Percentiles rank a stretch among this genome's conserved stretches.
These are phyloP conservation scores for Yoshiicerus persimilis DNA, from an alignment of 1,140 invertebrate species.

Conservation along the genomic window DNA sequence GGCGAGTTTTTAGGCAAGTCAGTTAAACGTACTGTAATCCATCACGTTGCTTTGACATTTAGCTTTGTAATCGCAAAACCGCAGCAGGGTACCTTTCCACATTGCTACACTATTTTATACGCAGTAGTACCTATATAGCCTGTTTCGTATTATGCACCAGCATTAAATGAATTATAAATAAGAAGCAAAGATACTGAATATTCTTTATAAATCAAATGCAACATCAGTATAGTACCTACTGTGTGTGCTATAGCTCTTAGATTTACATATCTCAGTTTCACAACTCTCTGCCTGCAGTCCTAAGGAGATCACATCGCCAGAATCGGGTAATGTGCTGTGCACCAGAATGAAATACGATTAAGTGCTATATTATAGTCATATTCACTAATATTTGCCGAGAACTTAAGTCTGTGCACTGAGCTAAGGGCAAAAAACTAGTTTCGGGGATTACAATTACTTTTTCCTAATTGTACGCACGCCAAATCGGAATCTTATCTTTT, in stretches of 20 bases:
- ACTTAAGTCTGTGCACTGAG: neutral
- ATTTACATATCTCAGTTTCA: neutral
- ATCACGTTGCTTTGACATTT: conserved; percentile 6
- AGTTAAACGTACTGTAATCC: neutral
- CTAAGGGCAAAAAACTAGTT: conserved; percentile 15
- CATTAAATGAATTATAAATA: neutral
- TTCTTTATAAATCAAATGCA: neutral
- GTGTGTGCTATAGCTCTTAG: neutral
- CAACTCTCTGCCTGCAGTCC: neutral
- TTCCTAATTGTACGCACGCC: conserved; percentile 14
- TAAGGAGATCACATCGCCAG: neutral
- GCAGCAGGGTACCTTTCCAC: neutral
- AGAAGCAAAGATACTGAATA: neutral
- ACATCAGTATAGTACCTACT: neutral
- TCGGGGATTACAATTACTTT: conserved; percentile 26
- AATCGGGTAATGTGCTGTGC: neutral
- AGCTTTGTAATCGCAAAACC: conserved; percentile 19
- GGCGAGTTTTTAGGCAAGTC: neutral
- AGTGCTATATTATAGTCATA: neutral
- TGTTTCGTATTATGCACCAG: neutral
- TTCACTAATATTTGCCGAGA: neutral
- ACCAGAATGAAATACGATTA: neutral
- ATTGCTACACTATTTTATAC: neutral
- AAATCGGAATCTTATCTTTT: conserved; percentile 18
- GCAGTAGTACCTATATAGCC: neutral